Percentiles rank a stretch among this genome's conserved stretches.
phyloP scores from a whole-genome alignment of 2,113 vertebrate species.

The Micronycteris hirsuta region DNA sequence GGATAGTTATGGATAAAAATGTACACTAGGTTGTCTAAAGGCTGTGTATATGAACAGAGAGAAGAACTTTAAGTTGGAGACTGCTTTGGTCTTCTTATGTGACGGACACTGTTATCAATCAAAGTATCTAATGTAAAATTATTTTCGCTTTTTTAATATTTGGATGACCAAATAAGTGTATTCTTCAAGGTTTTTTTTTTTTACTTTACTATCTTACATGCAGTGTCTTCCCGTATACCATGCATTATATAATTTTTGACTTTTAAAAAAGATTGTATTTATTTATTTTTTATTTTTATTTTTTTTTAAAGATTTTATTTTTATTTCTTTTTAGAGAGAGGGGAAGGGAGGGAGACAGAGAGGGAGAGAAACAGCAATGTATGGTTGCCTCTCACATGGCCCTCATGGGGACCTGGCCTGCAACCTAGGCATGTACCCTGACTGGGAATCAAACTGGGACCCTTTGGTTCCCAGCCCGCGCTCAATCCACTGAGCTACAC shows the following conservation, averaged over 20 bases:
- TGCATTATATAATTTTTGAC: not conserved
- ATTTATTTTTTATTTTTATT: too few species aligned
- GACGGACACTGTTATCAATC: not conserved
- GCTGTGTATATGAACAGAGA: not conserved
- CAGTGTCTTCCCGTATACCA: not conserved
- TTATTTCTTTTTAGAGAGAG: too few species aligned
- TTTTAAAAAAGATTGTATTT: not conserved
- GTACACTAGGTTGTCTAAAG: not conserved
- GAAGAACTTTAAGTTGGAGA: not conserved
- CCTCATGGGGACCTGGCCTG: too few species aligned
- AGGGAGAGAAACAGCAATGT: too few species aligned
- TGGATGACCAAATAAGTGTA: not conserved
- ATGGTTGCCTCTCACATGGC: too few species aligned
- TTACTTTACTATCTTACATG: not conserved
- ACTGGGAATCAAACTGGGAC: too few species aligned
- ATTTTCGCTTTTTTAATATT: not conserved
- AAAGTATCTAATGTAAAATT: slow-evolving; percentile 19
- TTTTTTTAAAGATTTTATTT: too few species aligned
- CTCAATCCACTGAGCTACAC: too few species aligned
- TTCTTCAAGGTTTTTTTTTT: not conserved
- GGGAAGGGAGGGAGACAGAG: too few species aligned
- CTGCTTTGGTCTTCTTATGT: not conserved
- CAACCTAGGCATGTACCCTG: too few species aligned
- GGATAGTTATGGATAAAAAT: not conserved
- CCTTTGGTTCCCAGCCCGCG: too few species aligned